Evolutionary conservation across 2,113 vertebrate genomes (phyloP), one percentile per base, ranked within the genome.

Genomic region (Oxyura jamaicensis): DNA sequence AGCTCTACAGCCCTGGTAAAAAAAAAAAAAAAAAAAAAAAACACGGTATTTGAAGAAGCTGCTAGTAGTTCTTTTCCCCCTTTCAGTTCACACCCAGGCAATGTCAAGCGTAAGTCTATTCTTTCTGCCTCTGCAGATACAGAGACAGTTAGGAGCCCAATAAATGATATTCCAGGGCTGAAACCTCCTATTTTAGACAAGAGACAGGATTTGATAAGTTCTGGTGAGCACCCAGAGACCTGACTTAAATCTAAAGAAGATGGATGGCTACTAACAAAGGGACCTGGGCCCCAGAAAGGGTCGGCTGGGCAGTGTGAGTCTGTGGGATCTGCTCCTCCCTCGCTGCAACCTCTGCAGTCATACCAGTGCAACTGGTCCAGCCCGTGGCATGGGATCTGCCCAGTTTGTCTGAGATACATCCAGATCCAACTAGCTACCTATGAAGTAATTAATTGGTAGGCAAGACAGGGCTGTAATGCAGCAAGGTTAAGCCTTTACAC

Each of bases 11-110:
- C 73, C 92, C 79, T 95, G 86, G 83, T 7, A 46, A 19, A 48
- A 48, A 48, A 48, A 48, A 10, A 48, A 46, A 85, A 96, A 95
- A 96, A 97, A 95, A 94, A 89, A 86, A 41, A 97, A 97, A 96
- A 94, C 74, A 96, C 89, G 97, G 94, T 95, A 95, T 97, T 96
- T 97, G 97, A 97, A 97, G 96, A 91, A 95, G 79, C 92, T 94
- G 44, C 23, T 84, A 28, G 58, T 66, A 20, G 21, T 85, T 83
- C 67, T 86, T 86, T 73, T n/a, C 15, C 75, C 35, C 10, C 14
- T 79, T 84, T 86, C 77, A 66, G 58, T 66, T 95, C 86, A 33
- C 41, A 89, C 21, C 44, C 2, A 6, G 48, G 78, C 1, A 10
- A 84, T 42, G 67, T 84, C 88, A 86, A 91, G 71, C 36, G 16